Evolutionary conservation across 64 coral and sea anemone species (phyloP), one percentile per base, ranked within the genome.

Genomic region (Platygyra sinensis): DNA sequence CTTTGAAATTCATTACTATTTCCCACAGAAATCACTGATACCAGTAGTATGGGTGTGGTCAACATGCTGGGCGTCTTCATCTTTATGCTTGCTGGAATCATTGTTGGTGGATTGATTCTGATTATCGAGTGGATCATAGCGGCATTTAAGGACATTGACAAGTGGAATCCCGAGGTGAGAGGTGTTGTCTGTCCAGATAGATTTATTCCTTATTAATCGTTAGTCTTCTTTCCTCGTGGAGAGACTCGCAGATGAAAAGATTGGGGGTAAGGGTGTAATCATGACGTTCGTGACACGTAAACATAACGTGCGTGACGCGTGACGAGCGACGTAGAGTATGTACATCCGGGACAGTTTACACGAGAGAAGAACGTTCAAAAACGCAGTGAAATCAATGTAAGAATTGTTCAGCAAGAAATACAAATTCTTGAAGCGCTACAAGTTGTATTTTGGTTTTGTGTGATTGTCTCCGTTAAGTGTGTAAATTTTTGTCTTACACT

Each of bases 1-100:
- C 42, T 46, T 46, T 5, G 42, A 46, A 7, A 46, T 32, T 64
- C 28, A 55, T 46, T 46, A 46, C 42, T 46, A 2, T 36, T 62
- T 71, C 4, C 60, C 10, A 28, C 76, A 78, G 77, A 79, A 72
- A 50, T 52, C 16, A 64, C 88, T 27, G 88, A 89, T 12, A 89
- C 88, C 22, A 89, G 88, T 69, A 52, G 77, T 18, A 89, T 89
- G 88, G 88, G 88, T 38, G 62, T 89, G 24, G 19, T 51, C 8
- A 89, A 89, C 61, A 89, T 89, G 88, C 76, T 89, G 76, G 88
- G 88, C 22, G 88, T 89, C 33, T 89, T 89, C 60, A 64, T 89
- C 17, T 80, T 89, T 64, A 80, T 89, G 88, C 31, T 89, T 4
- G 60, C 57, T 39, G 88, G 88, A 79, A 18, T 67, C 36, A 24